phyloP scores from a whole-genome alignment of 2,797 vertebrate genomes.

The Sphenodon punctatus region DNA sequence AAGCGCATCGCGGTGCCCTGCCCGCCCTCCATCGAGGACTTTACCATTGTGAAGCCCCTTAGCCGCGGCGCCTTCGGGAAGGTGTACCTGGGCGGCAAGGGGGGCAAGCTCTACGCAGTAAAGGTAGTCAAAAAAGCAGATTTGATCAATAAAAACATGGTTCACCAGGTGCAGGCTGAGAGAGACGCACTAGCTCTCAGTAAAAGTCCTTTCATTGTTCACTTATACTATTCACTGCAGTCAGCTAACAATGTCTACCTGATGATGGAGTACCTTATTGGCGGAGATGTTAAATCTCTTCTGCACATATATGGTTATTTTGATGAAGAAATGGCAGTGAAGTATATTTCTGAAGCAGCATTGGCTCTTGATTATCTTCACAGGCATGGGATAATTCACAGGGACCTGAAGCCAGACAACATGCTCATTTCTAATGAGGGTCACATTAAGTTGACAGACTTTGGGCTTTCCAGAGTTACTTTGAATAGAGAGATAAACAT shows the following conservation, averaged over 20 bases:
- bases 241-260: slow-evolving; percentile 91
- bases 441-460: slow-evolving; percentile 97
- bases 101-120: slow-evolving; percentile 87
- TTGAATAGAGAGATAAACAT: slow-evolving; percentile 94
- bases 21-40: slow-evolving; percentile 91
- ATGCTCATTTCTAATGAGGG: slow-evolving; percentile 96
- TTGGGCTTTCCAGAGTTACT: slow-evolving; percentile 96
- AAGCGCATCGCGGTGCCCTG: slow-evolving; percentile 66
- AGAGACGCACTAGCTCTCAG: slow-evolving; percentile 93
- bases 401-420: slow-evolving; percentile 97
- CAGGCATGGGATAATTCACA: slow-evolving; percentile 94
- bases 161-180: slow-evolving; percentile 94
- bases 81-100: slow-evolving; percentile 92
- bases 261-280: slow-evolving; percentile 99
- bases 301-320: slow-evolving; percentile 97
- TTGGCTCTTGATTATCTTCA: slow-evolving; percentile 96
- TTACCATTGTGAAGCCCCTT: slow-evolving; percentile 91
- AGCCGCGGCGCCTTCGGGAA: slow-evolving; percentile 97
- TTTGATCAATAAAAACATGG: slow-evolving; percentile 98
- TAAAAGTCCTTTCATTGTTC: slow-evolving; percentile 97
- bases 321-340: slow-evolving; percentile 95
- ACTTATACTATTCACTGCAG: slow-evolving; percentile 95
- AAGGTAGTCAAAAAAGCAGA: slow-evolving; percentile 97
- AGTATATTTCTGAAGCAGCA: slow-evolving; percentile 92
- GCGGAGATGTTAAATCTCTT: slow-evolving; percentile 97